Base-by-base conservation (phyloP, 2,797 vertebrate species). In the Poeciliopsis infans region DNA sequence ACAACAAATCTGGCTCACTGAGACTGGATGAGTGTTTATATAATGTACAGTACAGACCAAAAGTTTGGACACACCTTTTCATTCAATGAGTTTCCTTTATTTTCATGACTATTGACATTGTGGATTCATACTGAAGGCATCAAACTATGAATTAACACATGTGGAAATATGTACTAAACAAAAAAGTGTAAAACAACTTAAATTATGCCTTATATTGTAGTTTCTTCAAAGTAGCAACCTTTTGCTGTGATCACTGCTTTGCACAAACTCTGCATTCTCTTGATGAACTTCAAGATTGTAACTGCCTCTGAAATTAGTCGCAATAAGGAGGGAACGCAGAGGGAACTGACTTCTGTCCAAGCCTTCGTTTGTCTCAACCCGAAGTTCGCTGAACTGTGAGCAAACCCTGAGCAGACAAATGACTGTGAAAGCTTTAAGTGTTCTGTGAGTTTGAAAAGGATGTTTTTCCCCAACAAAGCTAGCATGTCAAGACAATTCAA, bases 401-500 rank as follows among this genome's bases (percentile, higher is more conserved):
- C 5, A 69, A 69, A 69, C 18, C 33, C 41, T 45, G 41, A 4
- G 41, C 39, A 69, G 41, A 70, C 43, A 70, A 43, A 25, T 41
- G 10, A 39, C 20, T 25, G 41, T 16, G 5, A 45, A 57, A 33
- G 15, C 20, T 28, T 51, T 28, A 5, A 39, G 45, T 25, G 28
- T 23, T 77, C 64, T 20, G 45, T n/a, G 55, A 55, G 69, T 31
- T 2, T 43, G 41, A 78, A 71, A 43, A 45, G 69, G 69, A 25
- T 68, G 78, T 66, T 70, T 70, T 70, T 46, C 13, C 6, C 25
- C 68, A 68, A 28, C 43, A 70, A 46, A 46, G 41, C n/a, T 31
- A 41, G 23, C 36, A 28, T 70, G 68, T 46, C 68, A 46, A 46
- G 41, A 70, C 43, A 70, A 28, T n/a, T 46, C n/a, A 46, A 7